Base-by-base conservation (phyloP, 2,888 invertebrate genomes). In the Lysandra coridon region DNA sequence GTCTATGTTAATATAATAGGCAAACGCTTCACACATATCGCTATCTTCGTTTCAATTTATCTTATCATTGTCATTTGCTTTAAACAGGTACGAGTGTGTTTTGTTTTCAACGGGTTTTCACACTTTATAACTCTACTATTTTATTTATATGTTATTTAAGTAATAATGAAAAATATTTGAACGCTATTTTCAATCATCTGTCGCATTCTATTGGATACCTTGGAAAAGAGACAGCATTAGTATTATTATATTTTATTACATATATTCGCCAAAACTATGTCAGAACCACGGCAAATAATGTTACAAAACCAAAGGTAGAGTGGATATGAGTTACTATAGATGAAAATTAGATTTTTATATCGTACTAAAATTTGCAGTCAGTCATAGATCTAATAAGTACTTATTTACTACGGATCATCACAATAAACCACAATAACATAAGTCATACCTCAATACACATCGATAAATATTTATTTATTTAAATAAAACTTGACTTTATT, bases 11-110 rank as follows among this genome's bases (percentile, higher is more conserved):
- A 57, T 53, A 30, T 30, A 53, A 33, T 17, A 14, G 6, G 33
- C 74, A 69, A 79, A 78, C 75, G 40, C 30, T 74, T 80, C 80
- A 79, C 81, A 81, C 81, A 80, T 82, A 77, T 78, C 77, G 82
- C 78, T 83, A 83, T 82, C 82, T 78, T 79, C 77, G 77, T 78
- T 82, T 80, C 78, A 79, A 81, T 79, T 83, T 83, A 84, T 84
- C 84, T 84, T 80, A 84, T 84, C 83, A 75, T 57, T 81, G 80
- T 82, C 82, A 82, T 82, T 83, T 80, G 81, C 82, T 82, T 81
- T 77, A 79, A 81, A 82, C 73, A 73, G 79, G 76, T 80, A 60
- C 73, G 30, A 23, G 30, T 75, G 64, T 40, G 33, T 37, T 69
- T 33, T 79, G 12, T 79, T 7, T 79, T 76, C 76, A 75, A 79